Evolutionary conservation across 2,888 invertebrate genomes (phyloP), one percentile per base, ranked within the genome.

Genomic region (Hypomecis punctinalis): DNA sequence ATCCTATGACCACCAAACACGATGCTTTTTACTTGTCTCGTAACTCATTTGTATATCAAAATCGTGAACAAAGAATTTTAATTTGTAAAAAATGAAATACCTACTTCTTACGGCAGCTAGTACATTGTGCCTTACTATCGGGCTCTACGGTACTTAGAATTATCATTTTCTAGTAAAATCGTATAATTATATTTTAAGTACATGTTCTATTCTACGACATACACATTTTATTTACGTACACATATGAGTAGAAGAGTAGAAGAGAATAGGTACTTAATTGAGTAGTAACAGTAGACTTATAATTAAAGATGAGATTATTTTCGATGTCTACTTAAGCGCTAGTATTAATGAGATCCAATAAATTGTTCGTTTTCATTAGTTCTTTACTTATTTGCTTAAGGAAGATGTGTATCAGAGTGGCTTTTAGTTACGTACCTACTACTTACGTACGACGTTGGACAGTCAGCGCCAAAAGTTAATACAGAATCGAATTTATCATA

Each of bases 141-240:
- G 77, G 77, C 76, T 77, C 71, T 73, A 74, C 62, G 70, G 70
- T 79, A 79, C 88, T 87, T 90, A 90, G 81, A 84, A 84, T 86
- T 89, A 73, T 66, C 57, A 53, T 52, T 56, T 23, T 67, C 73
- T 71, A 89, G 86, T 90, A 91, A 90, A 91, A 91, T 91, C 90
- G 90, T 70, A 86, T 88, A 85, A 81, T 80, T 79, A n/a, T 23
- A 78, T 79, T 79, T 81, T 80, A 80, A 82, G 84, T 89, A 90
- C 91, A 91, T 92, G 91, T 92, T 92, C 92, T 90, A 92, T 91
- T 91, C 91, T 91, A 91, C 91, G 92, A 92, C 91, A 86, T 88
- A 92, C 91, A 86, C 87, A 82, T 76, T 39, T 52, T 74, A 78
- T 76, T 75, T 76, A 75, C 74, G 75, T 76, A 77, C 70, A 74